Percentiles rank a stretch among this genome's conserved stretches.
These are phyloP conservation scores for Spatulosminthurus flaviceps DNA, from an alignment of 2,888 invertebrate genomes.

Conservation along the genomic window DNA sequence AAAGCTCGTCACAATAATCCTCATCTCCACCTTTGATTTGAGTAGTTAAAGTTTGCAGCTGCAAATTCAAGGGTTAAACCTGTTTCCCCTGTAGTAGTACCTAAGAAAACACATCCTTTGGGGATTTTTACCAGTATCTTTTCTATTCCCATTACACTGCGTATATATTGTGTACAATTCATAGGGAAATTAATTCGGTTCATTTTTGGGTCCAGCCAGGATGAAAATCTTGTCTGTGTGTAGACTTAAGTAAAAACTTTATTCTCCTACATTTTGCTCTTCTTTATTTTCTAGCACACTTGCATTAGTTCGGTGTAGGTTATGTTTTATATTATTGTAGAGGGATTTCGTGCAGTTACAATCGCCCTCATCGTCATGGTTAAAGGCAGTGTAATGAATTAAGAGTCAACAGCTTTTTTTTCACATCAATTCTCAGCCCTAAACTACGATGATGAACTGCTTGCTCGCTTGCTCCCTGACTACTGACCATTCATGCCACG, in stretches of 20 bases:
- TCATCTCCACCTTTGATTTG: too few relatives aligned
- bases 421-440: too few relatives aligned
- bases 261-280: too few relatives aligned
- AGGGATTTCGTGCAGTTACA: constrained; percentile 1
- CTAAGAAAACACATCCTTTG: too few relatives aligned
- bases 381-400: constrained; percentile 11
- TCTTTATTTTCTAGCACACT: constrained; percentile 27
- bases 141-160: too few relatives aligned
- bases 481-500: too few relatives aligned
- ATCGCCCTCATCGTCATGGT: constrained; percentile 35
- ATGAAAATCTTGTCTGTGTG: too few relatives aligned
- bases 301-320: neutral
- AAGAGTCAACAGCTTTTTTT: neutral
- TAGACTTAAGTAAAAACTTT: neutral
- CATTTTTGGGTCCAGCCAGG: neutral
- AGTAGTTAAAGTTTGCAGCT: too few relatives aligned
- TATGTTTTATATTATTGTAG: neutral
- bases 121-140: too few relatives aligned
- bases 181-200: neutral
- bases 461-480: too few relatives aligned
- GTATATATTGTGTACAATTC: neutral
- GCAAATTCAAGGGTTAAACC: neutral
- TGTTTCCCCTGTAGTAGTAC: neutral
- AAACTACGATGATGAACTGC: too few relatives aligned
- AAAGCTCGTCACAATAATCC: too few relatives aligned